Base-by-base conservation (phyloP, 2,113 vertebrate species). In the Brienomyrus longianalis region DNA sequence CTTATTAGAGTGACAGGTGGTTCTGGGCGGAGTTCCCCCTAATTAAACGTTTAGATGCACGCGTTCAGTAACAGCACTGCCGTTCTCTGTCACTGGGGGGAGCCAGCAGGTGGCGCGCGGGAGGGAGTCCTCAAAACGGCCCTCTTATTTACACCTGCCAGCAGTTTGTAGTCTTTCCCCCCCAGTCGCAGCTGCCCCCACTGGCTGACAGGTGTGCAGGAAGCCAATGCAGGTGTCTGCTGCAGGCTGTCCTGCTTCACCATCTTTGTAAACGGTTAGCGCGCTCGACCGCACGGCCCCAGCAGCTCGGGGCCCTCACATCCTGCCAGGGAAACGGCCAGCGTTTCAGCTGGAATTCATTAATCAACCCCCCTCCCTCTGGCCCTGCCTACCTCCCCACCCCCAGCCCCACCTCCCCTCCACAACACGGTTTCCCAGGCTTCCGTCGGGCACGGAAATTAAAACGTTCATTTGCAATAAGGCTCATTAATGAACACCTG, bases 391-490 rank as follows among this genome's bases (percentile, higher is more conserved):
- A 15, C 48, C 31, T 15, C 50, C 48, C n/a, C 15, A 0, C 85
- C 85, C 9, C 85, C 39, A 0, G 1, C 19, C 15, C 48, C 27
- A 7, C 21, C 52, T 23, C 21, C 19, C 9, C 54, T 47, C 27
- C 15, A 47, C 56, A 19, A 9, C 56, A 27, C 8, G 11, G 59
- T 88, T 23, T 52, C 35, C 19, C 56, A 35, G 87, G 56, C 35
- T 17, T 47, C 87, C 56, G 39, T 88, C 54, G 43, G 31, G 31
- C 56, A 88, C 27, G 35, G 56, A 88, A 62, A 88, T 62, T 88
- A 90, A 90, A 90, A 90, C 62, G 50, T 87, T 90, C 83, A 84
- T 90, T 90, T 90, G 84, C 59, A 87, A 87, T 80, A 56, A 77
- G 70, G 56, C 59, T 59, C 85, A 87, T 90, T 87, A 90, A 51